phyloP scores from a whole-genome alignment of 2,888 invertebrate genomes.

The Heliconius cydno region DNA sequence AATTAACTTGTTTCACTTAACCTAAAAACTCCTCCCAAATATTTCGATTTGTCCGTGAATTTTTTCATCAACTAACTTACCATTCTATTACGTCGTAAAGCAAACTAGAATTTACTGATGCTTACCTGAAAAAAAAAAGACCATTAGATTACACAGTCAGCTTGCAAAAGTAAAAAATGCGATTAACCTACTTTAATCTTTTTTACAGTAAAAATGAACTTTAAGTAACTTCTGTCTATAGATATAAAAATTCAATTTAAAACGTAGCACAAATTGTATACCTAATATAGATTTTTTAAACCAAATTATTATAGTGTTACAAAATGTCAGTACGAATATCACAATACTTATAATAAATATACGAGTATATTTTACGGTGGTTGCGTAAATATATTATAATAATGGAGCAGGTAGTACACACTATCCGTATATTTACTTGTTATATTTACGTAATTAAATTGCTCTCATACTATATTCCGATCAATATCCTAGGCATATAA shows the following conservation, averaged over 20 bases:
- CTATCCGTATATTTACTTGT: constrained; percentile 25
- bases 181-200: constrained; percentile 18
- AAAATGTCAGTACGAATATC: neutral
- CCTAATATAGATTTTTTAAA: neutral
- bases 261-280: neutral
- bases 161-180: constrained; percentile 35
- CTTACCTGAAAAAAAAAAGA: constrained; percentile 47
- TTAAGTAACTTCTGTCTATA: neutral
- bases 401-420: constrained; percentile 18
- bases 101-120: constrained; percentile 30
- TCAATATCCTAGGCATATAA: constrained; percentile 32
- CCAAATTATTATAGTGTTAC: neutral
- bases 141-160: constrained; percentile 35
- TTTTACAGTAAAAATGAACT: constrained; percentile 25
- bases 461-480: constrained; percentile 24
- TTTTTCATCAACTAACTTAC: constrained; percentile 23
- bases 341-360: neutral
- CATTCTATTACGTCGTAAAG: constrained; percentile 23
- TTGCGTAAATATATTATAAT: constrained; percentile 39
- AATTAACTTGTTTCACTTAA: constrained; percentile 34
- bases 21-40: constrained; percentile 23
- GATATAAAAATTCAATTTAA: neutral
- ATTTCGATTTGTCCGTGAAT: neutral
- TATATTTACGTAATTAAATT: constrained; percentile 40
- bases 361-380: constrained; percentile 15